These are phyloP conservation scores for Beris chalybata DNA, from an alignment of 2,888 invertebrate genomes.

Conservation along the genomic window DNA sequence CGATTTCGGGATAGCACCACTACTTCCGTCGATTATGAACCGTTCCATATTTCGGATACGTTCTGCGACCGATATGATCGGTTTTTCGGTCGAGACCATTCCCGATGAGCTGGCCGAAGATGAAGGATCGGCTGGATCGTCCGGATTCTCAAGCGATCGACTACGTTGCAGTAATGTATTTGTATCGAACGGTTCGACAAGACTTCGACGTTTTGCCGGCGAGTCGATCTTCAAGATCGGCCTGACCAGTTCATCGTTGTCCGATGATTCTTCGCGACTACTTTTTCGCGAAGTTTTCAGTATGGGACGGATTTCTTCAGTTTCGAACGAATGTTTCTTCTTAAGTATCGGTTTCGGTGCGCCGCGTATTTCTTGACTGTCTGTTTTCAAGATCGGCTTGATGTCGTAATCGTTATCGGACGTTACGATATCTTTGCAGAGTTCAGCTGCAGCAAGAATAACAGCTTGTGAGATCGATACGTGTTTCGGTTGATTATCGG, in stretches of 20 bases:
- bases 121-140: constrained; percentile 1
- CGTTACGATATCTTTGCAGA: constrained; percentile 58
- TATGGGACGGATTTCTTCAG: constrained; percentile 75
- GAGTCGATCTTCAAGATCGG: constrained; percentile 53
- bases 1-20: constrained; percentile 57
- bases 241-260: constrained; percentile 31
- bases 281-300: constrained; percentile 72
- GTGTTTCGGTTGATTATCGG: constrained; percentile 54
- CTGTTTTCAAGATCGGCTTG: constrained; percentile 81
- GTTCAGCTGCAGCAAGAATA: constrained; percentile 55
- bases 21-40: constrained; percentile 49
- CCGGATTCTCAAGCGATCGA: constrained; percentile 38
- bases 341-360: constrained; percentile 77
- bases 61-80: constrained; percentile 66
- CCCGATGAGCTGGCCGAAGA: constrained; percentile 31
- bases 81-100: constrained; percentile 35
- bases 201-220: constrained; percentile 52
- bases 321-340: constrained; percentile 79
- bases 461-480: constrained; percentile 57
- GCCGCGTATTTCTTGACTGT: constrained; percentile 63
- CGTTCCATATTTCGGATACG: constrained; percentile 70
- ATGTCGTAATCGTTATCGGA: constrained; percentile 61
- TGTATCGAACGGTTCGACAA: constrained; percentile 42
- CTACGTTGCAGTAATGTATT: constrained; percentile 39
- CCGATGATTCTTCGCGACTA: constrained; percentile 64